Evolutionary conservation across 2,888 invertebrate species (phyloP), one percentile per base, ranked within the genome.

Genomic region (Apodemia duryi): DNA sequence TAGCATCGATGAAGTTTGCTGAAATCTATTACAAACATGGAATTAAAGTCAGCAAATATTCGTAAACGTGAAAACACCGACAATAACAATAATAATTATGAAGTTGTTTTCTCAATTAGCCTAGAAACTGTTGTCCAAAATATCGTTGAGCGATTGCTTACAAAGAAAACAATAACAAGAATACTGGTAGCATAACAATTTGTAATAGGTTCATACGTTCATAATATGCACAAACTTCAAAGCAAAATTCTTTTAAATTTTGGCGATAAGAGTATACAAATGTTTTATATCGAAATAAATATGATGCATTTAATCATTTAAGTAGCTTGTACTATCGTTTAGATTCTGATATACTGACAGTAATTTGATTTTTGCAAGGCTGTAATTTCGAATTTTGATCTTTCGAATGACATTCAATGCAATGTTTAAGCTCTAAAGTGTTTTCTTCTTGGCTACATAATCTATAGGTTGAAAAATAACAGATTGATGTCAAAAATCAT

Each of bases 11-110:
- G 13, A 57, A 52, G 13, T 51, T 52, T 41, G 57, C 21, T 5
- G 46, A 49, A 11, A 11, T 29, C 28, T 54, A 11, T 54, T 29
- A 32, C 54, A 57, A 57, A 57, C 29, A 57, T 57, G 13, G 32
- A 57, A 57, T 54, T 61, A 65, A 67, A 65, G 21, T 46, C 29
- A 60, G 57, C 66, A 61, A 65, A 64, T 65, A 69, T 65, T 54
- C 67, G 68, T 66, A 68, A 65, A 68, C 66, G 69, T 68, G 68
- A 68, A 73, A 70, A 70, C 69, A 71, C 67, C 60, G 66, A 63
- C 63, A 67, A 66, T 72, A 68, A 68, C 66, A 69, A 69, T 72
- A 68, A 68, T 66, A 69, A 69, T 57, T 68, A 64, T 65, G 66
- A 65, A 67, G 66, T 72, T 72, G 69, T 68, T 67, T 67, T 66